These are phyloP conservation scores for Ladona fulva DNA, from an alignment of 1,140 invertebrate species.

Conservation along the genomic window DNA sequence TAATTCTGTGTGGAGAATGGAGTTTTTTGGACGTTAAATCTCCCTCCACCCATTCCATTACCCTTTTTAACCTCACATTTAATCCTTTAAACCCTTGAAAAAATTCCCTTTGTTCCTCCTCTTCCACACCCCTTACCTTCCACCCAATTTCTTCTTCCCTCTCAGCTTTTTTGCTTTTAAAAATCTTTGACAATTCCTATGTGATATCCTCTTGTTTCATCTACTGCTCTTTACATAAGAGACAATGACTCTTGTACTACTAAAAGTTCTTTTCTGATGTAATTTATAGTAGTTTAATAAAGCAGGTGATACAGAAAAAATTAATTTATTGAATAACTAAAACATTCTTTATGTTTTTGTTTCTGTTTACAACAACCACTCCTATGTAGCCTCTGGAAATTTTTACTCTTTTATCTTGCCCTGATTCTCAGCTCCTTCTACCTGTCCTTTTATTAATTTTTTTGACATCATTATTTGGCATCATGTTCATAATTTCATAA, in stretches of 20 bases:
- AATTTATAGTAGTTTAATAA: slow-evolving; percentile 18
- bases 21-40: slow-evolving; percentile 18
- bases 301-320: slow-evolving; percentile 16
- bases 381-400: too few species aligned
- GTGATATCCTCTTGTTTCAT: slow-evolving; percentile 16
- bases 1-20: slow-evolving; percentile 24
- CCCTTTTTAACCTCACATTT: not conserved
- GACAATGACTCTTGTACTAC: slow-evolving; percentile 13
- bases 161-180: slow-evolving; percentile 14
- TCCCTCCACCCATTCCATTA: slow-evolving; percentile 13
- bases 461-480: too few species aligned
- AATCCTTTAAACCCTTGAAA: not conserved
- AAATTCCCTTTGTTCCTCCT: not conserved
- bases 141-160: slow-evolving; percentile 11
- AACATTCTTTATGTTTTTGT: too few species aligned
- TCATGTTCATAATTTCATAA: too few species aligned
- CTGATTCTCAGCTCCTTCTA: too few species aligned
- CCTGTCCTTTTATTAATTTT: too few species aligned
- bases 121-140: not conserved
- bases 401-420: too few species aligned
- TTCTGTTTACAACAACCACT: too few species aligned
- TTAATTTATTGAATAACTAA: not conserved
- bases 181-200: slow-evolving; percentile 15
- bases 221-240: slow-evolving; percentile 14
- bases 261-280: slow-evolving; percentile 14